phyloP scores from a whole-genome alignment of 92 coral and sea anemone genomes.

The Pocillopora grandis region DNA sequence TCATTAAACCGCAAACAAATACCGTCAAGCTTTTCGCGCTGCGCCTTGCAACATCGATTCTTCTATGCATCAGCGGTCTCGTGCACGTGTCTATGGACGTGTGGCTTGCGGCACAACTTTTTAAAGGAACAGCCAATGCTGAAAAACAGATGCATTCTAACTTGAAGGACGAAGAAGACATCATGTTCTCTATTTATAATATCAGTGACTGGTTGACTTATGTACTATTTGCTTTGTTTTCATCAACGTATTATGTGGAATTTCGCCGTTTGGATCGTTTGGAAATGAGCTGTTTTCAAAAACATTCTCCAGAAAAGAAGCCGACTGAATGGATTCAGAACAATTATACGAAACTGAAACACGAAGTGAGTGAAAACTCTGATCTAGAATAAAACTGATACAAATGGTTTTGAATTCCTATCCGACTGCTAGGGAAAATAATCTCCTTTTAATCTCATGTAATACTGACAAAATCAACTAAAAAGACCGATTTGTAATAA shows the following conservation, averaged over 20 bases:
- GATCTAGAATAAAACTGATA: background rate
- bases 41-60: background rate
- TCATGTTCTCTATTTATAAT: slow-evolving; percentile 16
- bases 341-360: background rate
- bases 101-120: slow-evolving; percentile 8
- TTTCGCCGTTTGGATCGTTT: slow-evolving; percentile 26
- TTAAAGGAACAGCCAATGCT: background rate
- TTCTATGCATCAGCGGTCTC: slow-evolving; percentile 9
- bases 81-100: slow-evolving; percentile 22
- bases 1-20: slow-evolving; percentile 2
- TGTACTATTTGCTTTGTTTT: slow-evolving; percentile 55
- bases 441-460: too few species aligned
- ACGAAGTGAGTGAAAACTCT: slow-evolving; percentile 1
- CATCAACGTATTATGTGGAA: slow-evolving; percentile 57
- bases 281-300: slow-evolving; percentile 15
- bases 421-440: too few species aligned
- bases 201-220: slow-evolving; percentile 69
- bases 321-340: background rate
- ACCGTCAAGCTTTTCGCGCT: slow-evolving; percentile 14
- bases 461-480: too few species aligned
- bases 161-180: background rate
- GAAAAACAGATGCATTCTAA: background rate
- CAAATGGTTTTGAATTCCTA: too few species aligned
- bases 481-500: too few species aligned
- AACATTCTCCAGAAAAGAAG: slow-evolving; percentile 33